These are phyloP conservation scores for Apis dorsata DNA, from an alignment of 1,140 invertebrate species.

Conservation along the genomic window DNA sequence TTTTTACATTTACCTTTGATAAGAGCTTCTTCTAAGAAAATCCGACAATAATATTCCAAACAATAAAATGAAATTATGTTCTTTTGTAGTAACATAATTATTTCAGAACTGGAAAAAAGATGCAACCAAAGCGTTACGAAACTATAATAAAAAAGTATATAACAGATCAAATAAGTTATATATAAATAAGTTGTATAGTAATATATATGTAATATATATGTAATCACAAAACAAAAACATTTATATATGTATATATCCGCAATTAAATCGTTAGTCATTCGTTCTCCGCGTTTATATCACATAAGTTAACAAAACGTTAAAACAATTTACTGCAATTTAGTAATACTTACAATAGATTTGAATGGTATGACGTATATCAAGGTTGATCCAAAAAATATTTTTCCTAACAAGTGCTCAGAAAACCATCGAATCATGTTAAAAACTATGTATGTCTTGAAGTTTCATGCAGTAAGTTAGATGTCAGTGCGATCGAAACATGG, in stretches of 20 bases:
- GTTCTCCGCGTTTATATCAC: neutral
- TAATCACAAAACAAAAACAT: neutral
- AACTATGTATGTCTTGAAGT: neutral
- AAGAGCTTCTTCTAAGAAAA: neutral
- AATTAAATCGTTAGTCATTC: conserved; percentile 10
- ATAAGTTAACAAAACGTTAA: neutral
- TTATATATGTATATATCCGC: neutral
- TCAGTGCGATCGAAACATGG: neutral
- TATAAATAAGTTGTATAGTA: neutral
- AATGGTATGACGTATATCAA: neutral
- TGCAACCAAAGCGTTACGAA: conserved; percentile 29
- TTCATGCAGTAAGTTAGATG: neutral
- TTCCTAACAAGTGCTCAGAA: neutral
- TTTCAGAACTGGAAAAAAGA: neutral
- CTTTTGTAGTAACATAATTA: neutral
- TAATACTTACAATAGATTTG: neutral
- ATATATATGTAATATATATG: no score
- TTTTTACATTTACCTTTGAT: neutral
- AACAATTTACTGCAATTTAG: neutral
- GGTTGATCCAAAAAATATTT: neutral
- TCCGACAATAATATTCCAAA: neutral
- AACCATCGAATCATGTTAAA: neutral
- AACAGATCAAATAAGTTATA: neutral
- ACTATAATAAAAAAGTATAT: conserved; percentile 22
- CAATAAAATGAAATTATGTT: neutral